Evolutionary conservation across 2,113 vertebrate species (phyloP).

Genomic region (Oreochromis aureus): DNA sequence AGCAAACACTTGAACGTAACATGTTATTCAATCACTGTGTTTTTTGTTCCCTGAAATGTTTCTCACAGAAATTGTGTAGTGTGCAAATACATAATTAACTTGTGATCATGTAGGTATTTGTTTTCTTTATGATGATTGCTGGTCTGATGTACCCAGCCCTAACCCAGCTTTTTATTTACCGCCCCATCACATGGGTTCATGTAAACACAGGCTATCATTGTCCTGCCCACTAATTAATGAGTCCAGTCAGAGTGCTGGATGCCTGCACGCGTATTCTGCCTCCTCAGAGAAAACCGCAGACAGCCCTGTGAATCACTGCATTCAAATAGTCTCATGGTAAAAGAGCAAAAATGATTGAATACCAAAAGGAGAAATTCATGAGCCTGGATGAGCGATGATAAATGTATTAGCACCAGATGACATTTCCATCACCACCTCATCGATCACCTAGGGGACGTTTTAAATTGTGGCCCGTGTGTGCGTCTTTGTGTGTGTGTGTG

Average conservation of each 20-base stretch:
- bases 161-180: not conserved
- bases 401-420: slow-evolving; percentile 57
- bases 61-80: not conserved
- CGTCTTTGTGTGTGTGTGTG: not conserved
- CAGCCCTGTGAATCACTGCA: slow-evolving; percentile 39
- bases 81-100: not conserved
- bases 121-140: not conserved
- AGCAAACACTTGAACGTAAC: not conserved
- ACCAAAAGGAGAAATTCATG: slow-evolving; percentile 41
- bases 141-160: not conserved
- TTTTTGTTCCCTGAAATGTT: not conserved
- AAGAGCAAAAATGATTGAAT: slow-evolving; percentile 56
- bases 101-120: not conserved
- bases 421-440: slow-evolving; percentile 62
- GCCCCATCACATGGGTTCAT: not conserved
- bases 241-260: slow-evolving; percentile 31
- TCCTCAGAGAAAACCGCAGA: slow-evolving; percentile 29
- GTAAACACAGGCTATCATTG: slow-evolving; percentile 47
- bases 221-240: slow-evolving; percentile 48
- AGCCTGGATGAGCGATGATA: slow-evolving; percentile 48
- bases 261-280: slow-evolving; percentile 17
- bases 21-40: not conserved
- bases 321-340: slow-evolving; percentile 30
- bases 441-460: slow-evolving; percentile 50
- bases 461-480: slow-evolving; percentile 5